Evolutionary conservation across 2,797 vertebrate genomes (phyloP).

Genomic region (Chelon auratus): DNA sequence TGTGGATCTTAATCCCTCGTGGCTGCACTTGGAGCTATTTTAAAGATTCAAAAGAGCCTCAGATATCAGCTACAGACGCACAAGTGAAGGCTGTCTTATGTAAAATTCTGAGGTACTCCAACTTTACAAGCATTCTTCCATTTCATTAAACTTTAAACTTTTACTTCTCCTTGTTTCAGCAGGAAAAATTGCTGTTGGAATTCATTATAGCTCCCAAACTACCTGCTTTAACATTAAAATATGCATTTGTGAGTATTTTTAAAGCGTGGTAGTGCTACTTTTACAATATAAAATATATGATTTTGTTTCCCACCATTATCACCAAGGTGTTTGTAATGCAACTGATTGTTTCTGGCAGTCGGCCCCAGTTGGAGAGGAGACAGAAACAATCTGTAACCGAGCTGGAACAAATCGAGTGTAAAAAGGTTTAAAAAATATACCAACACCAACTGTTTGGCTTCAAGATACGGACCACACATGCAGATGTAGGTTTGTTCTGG

Average conservation of each 20-base stretch:
- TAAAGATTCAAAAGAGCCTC: background rate
- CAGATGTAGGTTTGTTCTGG: conserved; percentile 14
- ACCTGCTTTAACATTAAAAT: background rate
- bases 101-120: background rate
- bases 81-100: background rate
- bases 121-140: background rate
- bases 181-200: background rate
- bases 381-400: conserved; percentile 16
- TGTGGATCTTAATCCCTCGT: background rate
- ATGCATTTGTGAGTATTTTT: background rate
- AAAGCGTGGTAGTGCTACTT: background rate
- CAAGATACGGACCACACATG: conserved; percentile 51
- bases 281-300: background rate
- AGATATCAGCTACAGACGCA: background rate
- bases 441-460: conserved; percentile 15
- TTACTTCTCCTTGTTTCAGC: background rate
- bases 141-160: background rate
- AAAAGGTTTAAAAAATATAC: background rate
- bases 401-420: background rate
- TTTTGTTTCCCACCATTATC: background rate
- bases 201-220: background rate
- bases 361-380: conserved; percentile 3
- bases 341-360: background rate
- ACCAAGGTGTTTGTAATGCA: background rate
- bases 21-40: background rate